Evolutionary conservation across 2,888 invertebrate genomes (phyloP).

Genomic region (Heliothis peltigera): DNA sequence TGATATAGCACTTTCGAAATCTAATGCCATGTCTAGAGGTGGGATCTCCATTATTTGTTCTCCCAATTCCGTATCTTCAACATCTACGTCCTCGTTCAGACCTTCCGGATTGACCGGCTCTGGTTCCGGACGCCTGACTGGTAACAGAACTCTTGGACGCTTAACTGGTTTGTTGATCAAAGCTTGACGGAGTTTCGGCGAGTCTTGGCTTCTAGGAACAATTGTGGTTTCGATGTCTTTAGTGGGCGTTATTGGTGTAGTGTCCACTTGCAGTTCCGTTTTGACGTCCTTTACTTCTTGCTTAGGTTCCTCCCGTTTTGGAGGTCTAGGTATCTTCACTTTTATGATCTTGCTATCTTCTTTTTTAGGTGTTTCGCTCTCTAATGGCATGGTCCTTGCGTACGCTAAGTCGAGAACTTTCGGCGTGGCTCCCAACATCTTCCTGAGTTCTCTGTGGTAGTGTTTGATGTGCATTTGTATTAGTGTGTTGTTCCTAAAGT

Average conservation of each 20-base stretch:
- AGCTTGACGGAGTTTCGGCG: slow-evolving; percentile 81
- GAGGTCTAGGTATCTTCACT: slow-evolving; percentile 78
- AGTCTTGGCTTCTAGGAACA: slow-evolving; percentile 73
- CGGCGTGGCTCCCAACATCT: slow-evolving; percentile 94
- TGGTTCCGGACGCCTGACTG: slow-evolving; percentile 75
- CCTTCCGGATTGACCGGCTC: slow-evolving; percentile 58
- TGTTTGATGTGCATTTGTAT: slow-evolving; percentile 98
- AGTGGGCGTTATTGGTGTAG: slow-evolving; percentile 54
- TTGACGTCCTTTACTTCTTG: slow-evolving; percentile 39
- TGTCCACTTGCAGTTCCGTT: slow-evolving; percentile 59
- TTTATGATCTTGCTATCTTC: slow-evolving; percentile 73
- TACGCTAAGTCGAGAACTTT: slow-evolving; percentile 96
- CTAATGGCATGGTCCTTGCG: slow-evolving; percentile 91
- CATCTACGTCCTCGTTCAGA: slow-evolving; percentile 58
- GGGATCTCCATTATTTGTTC: slow-evolving; percentile 59
- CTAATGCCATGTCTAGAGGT: slow-evolving; percentile 62
- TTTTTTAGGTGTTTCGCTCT: slow-evolving; percentile 52
- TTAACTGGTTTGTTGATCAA: slow-evolving; percentile 78
- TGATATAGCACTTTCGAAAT: slow-evolving; percentile 83
- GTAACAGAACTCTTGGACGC: slow-evolving; percentile 80
- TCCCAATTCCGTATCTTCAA: slow-evolving; percentile 31
- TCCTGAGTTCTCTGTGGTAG: slow-evolving; percentile 95
- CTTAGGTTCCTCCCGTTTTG: slow-evolving; percentile 75
- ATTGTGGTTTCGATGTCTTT: slow-evolving; percentile 50
- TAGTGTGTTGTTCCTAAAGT: slow-evolving; percentile 96